Conservation (phyloP, 2,113 vertebrate species). For the Dolichotis patagonum region DNA sequence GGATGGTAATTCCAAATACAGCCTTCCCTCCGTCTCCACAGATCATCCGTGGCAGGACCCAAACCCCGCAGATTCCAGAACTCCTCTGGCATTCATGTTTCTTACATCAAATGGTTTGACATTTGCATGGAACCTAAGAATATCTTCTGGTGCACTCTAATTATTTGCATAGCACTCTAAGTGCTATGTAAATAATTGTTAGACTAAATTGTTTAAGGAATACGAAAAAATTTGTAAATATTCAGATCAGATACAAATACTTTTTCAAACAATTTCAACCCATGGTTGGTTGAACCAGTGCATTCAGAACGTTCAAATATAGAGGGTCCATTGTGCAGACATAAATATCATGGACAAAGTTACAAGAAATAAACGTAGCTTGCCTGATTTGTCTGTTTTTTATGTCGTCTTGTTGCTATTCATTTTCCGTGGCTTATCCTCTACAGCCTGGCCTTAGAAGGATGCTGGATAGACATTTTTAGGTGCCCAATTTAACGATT, state of each 20-base stretch:
- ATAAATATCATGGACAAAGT: background rate
- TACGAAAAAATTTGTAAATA: background rate
- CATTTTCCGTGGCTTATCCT: background rate
- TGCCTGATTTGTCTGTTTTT: background rate
- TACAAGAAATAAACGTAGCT: background rate
- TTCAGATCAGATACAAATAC: background rate
- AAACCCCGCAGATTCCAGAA: background rate
- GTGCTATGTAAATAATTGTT: background rate
- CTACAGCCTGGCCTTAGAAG: background rate
- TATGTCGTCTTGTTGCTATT: background rate
- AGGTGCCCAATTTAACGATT: slow-evolving; percentile 1
- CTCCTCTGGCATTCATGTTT: background rate
- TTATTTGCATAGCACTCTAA: too few relatives aligned
- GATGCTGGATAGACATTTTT: background rate
- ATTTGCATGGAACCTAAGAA: background rate
- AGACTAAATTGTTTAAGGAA: background rate
- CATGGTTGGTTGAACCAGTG: background rate
- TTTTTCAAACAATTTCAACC: background rate
- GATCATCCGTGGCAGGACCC: background rate
- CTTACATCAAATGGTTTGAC: background rate
- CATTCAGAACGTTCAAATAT: background rate
- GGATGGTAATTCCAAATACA: background rate
- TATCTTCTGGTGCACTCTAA: background rate
- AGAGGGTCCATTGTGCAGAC: background rate
- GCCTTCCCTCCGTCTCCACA: background rate